Percentiles rank a stretch among this genome's conserved stretches.
phyloP scores from a whole-genome alignment of 1,140 invertebrate genomes.

The Reticulitermes speratus region DNA sequence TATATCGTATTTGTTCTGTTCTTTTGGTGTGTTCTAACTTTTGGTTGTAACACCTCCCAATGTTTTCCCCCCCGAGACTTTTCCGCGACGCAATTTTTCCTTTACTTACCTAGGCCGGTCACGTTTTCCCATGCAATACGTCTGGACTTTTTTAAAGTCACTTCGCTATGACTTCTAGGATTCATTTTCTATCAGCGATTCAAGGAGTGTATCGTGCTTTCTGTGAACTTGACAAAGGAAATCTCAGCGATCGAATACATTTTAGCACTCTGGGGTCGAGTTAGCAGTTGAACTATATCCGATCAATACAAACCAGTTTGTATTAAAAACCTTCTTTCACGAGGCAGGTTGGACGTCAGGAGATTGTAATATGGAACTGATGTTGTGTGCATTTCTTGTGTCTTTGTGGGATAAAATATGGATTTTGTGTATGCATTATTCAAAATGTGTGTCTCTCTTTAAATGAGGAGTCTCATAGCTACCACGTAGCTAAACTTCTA shows the following conservation, averaged over 20 bases:
- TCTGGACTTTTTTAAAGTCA: neutral
- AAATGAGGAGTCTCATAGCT: neutral
- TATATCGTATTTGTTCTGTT: neutral
- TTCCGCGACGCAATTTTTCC: neutral
- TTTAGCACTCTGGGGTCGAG: neutral
- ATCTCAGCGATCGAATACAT: neutral
- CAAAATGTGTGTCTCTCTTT: neutral
- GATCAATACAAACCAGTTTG: neutral
- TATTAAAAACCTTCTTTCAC: neutral
- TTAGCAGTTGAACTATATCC: neutral
- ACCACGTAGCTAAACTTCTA: neutral
- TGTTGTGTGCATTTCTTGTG: neutral
- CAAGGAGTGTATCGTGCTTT: neutral
- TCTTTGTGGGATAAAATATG: neutral
- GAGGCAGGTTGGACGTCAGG: neutral
- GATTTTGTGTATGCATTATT: neutral
- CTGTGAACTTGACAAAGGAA: slow-evolving; percentile 8
- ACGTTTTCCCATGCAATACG: neutral
- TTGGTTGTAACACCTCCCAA: neutral
- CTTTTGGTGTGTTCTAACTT: neutral
- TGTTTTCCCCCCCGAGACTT: neutral
- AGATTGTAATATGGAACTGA: neutral
- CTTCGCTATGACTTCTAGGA: neutral
- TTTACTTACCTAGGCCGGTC: neutral
- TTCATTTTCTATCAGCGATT: neutral